Evolutionary conservation across 2,888 invertebrate species (phyloP), one percentile per base, ranked within the genome.

Genomic region (Ectemnius lituratus): DNA sequence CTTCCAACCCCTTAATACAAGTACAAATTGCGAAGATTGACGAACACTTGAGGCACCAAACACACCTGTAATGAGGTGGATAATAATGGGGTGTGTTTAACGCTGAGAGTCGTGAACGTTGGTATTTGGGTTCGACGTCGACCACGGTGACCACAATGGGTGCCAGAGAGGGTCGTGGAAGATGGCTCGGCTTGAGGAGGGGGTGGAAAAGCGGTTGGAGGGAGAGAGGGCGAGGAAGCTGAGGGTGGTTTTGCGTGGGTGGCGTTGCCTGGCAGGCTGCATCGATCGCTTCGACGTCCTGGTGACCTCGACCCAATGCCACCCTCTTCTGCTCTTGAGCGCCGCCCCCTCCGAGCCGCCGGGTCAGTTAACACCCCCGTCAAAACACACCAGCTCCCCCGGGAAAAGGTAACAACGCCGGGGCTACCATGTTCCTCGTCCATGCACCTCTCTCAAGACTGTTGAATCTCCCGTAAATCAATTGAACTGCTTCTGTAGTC

Each of bases 251-350:
- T 37, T 37, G 47, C 75, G 71, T 66, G 78, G 82, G 72, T 67
- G 75, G 75, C 67, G 77, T 67, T 76, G 83, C 75, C 80, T 85
- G 84, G 86, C 85, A 84, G 84, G 93, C 93, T 93, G 92, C 92
- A 93, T 93, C 93, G 93, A 93, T 93, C 93, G 92, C 90, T 84
- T 85, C 91, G 90, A 92, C 92, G 92, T 89, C 89, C 89, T 86
- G 89, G 89, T 93, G 93, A 93, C 93, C 93, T 93, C 93, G 93
- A 93, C 93, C 93, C 90, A 93, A 90, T 92, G 92, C 88, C 92
- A 91, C 91, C 91, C 92, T 92, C 86, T 83, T 84, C 83, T 83
- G 84, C 87, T 78, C 73, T 78, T 76, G 76, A 75, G 75, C 87
- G 90, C 85, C 91, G 92, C 92, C 65, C 64, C 66, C 62, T 47